These are phyloP conservation scores for Amiota minor DNA, from an alignment of 2,888 invertebrate genomes.

Conservation along the genomic window DNA sequence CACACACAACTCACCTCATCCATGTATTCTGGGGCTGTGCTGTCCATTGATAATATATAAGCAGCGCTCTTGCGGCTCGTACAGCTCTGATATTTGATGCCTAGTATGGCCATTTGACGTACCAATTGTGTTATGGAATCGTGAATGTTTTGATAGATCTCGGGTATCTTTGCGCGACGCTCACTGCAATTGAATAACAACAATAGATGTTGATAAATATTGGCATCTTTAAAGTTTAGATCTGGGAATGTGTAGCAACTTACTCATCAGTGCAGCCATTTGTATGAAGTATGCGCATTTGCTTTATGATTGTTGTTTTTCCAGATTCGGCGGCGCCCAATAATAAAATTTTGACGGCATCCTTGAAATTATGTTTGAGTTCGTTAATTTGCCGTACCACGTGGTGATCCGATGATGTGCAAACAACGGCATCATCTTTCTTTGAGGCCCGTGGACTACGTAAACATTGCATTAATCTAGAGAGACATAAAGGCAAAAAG, in stretches of 20 bases:
- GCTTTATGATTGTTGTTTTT: slow-evolving; percentile 89
- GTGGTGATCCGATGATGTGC: slow-evolving; percentile 65
- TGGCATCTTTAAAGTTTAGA: neutral
- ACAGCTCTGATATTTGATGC: slow-evolving; percentile 75
- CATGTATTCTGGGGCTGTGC: slow-evolving; percentile 75
- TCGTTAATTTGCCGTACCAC: slow-evolving; percentile 76
- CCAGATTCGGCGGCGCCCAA: slow-evolving; percentile 87
- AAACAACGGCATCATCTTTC: slow-evolving; percentile 62
- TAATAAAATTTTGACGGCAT: slow-evolving; percentile 77
- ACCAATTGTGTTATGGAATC: slow-evolving; percentile 83
- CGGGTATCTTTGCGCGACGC: slow-evolving; percentile 78
- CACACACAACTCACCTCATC: slow-evolving; percentile 74
- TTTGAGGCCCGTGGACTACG: slow-evolving; percentile 71
- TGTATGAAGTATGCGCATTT: slow-evolving; percentile 89
- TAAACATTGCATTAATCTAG: slow-evolving; percentile 71
- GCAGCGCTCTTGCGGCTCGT: slow-evolving; percentile 69
- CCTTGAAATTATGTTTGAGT: slow-evolving; percentile 75
- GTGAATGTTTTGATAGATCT: slow-evolving; percentile 83
- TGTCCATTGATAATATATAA: slow-evolving; percentile 76
- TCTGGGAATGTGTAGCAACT: slow-evolving; percentile 58
- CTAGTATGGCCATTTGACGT: slow-evolving; percentile 76
- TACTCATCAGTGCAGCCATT: slow-evolving; percentile 84
- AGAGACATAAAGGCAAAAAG: slow-evolving; percentile 39
- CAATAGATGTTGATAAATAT: neutral
- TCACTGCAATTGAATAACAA: slow-evolving; percentile 76